Conservation (phyloP, 1,140 invertebrate species). For the Diprion similis region DNA sequence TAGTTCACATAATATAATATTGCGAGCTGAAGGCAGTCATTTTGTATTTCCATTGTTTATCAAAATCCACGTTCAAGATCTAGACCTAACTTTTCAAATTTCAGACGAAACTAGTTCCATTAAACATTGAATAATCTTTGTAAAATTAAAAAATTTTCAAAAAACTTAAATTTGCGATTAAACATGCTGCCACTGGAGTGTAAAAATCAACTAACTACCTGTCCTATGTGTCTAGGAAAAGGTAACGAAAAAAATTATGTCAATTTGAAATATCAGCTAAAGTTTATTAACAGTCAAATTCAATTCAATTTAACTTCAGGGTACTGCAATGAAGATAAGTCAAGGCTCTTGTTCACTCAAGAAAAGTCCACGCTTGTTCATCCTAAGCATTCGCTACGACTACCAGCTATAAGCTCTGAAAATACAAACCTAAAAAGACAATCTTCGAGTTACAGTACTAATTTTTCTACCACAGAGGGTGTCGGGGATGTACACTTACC, state of each 20-base stretch:
- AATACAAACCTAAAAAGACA: neutral
- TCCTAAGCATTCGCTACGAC: neutral
- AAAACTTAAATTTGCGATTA: neutral
- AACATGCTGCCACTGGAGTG: neutral
- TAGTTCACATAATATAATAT: neutral
- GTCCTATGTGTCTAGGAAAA: slow-evolving; percentile 17
- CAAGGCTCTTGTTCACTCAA: neutral
- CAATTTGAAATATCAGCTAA: neutral
- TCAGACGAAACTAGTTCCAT: neutral
- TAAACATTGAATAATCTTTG: neutral
- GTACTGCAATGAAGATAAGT: neutral
- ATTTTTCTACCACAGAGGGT: neutral
- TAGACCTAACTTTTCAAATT: neutral
- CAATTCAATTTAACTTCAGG: neutral
- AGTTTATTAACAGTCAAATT: neutral
- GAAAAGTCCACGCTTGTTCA: neutral
- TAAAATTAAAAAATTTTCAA: neutral
- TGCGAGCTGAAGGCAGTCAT: neutral
- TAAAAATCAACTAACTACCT: neutral
- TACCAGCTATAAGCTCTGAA: neutral
- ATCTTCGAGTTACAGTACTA: neutral
- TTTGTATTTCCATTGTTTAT: neutral
- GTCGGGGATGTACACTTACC: neutral
- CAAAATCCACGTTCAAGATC: neutral
- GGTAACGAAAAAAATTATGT: neutral